A percentile compares a stretch with the other conserved stretches of the same genome.
phyloP scores from a whole-genome alignment of 92 coral and sea anemone genomes.

The Paramuricea clavata region DNA sequence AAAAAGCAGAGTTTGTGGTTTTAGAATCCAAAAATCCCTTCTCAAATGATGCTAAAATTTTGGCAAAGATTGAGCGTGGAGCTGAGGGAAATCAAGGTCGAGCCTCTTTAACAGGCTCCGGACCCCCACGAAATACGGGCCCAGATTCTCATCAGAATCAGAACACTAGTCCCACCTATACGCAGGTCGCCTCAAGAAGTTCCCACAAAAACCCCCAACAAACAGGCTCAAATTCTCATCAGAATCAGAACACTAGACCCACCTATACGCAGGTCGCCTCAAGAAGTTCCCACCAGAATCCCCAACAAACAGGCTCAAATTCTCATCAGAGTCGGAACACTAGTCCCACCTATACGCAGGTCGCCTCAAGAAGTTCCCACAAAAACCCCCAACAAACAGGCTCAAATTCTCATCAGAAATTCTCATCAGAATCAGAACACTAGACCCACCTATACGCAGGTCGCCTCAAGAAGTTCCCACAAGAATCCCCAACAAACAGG shows the following conservation, averaged over 20 bases:
- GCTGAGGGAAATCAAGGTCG: background rate
- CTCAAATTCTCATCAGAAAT: background rate
- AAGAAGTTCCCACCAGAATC: too few relatives aligned
- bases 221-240: background rate
- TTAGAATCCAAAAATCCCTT: slow-evolving; percentile 11
- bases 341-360: too few relatives aligned
- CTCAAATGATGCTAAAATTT: background rate
- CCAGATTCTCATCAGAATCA: too few relatives aligned
- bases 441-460: too few relatives aligned
- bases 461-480: too few relatives aligned
- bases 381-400: background rate
- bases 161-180: too few relatives aligned
- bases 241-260: background rate
- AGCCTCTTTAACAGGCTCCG: background rate
- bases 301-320: background rate
- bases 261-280: background rate
- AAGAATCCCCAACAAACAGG: too few relatives aligned
- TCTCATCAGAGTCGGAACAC: background rate
- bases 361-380: too few relatives aligned
- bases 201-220: background rate
- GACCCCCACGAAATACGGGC: background rate
- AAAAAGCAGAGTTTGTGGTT: slow-evolving; percentile 6
- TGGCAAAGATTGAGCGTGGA: background rate
- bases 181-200: too few relatives aligned
- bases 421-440: background rate